Evolutionary conservation across 2,113 vertebrate genomes (phyloP).

Genomic region (Chitala chitala): DNA sequence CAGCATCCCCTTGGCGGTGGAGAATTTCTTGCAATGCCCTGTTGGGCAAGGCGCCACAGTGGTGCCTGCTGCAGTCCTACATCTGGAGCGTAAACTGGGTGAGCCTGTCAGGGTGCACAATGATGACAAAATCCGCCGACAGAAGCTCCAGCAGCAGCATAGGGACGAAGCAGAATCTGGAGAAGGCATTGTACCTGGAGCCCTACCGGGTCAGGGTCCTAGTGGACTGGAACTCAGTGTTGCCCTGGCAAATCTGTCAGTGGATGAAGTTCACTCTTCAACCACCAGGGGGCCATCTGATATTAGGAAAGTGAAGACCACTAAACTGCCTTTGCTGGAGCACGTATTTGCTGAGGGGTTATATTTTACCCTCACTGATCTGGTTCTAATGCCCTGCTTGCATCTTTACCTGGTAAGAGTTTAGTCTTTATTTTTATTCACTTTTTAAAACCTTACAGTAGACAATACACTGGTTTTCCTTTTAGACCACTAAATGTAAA

Average conservation of each 20-base stretch:
- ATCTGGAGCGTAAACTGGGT: slow-evolving; percentile 76
- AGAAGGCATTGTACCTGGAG: slow-evolving; percentile 16
- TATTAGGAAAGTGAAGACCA: slow-evolving; percentile 80
- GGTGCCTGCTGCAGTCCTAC: slow-evolving; percentile 72
- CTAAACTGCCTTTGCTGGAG: slow-evolving; percentile 78
- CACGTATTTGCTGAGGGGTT: slow-evolving; percentile 89
- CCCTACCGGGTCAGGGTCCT: slow-evolving; percentile 19
- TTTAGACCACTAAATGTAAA: too few relatives aligned
- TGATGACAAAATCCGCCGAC: slow-evolving; percentile 89
- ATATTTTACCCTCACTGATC: slow-evolving; percentile 89
- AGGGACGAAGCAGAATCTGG: slow-evolving; percentile 26
- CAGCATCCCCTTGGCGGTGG: slow-evolving; percentile 80
- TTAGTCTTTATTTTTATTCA: background rate
- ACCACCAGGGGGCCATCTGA: slow-evolving; percentile 68
- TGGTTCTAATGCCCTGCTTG: slow-evolving; percentile 88
- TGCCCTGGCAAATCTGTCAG: slow-evolving; percentile 75
- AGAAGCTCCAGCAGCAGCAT: slow-evolving; percentile 76
- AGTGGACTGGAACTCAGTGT: slow-evolving; percentile 68
- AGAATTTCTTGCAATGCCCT: slow-evolving; percentile 66
- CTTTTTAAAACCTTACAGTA: background rate
- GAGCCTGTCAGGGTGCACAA: slow-evolving; percentile 94
- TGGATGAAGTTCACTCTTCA: slow-evolving; percentile 48
- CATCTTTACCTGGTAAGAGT: slow-evolving; percentile 86
- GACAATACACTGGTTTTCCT: too few relatives aligned
- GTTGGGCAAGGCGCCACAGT: slow-evolving; percentile 43